Base-by-base conservation (phyloP, 1,140 invertebrate species). In the Drosophila neocordata region DNA sequence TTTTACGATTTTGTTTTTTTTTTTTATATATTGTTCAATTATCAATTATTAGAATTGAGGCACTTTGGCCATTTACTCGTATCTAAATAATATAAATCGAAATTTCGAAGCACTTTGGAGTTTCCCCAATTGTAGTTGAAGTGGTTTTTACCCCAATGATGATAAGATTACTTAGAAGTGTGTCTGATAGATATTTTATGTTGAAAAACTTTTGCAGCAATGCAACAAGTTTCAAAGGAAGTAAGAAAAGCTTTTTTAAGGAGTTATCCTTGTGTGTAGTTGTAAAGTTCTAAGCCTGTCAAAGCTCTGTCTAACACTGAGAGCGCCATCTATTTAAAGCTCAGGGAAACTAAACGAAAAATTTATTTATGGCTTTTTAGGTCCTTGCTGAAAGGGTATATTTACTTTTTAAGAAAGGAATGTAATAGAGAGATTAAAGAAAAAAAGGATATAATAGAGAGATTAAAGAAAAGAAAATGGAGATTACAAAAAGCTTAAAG, bases 291-390 rank as follows among this genome's bases (percentile, higher is more conserved):
- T 83, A 71, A 82, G 52, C 63, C 44, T 52, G 15, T 12, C 20
- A 59, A 80, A 80, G 77, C 69, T 85, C 31, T 31, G 35, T 11
- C 20, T 8, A 20, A 48, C 0, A 20, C 7, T 24, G 22, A 24
- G 11, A 57, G 56, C 81, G 81, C 82, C 81, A 70, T 75, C 81
- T 85, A 51, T 35, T 4, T 27, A 13, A 56, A 82, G 63, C 79
- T 76, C 67, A 22, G 13, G 38, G 24, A 63, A 70, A 55, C 62
- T 51, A 66, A 65, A n/a, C 53, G 1, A 20, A 48, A 34, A 31
- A 12, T 65, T 68, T 48, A 24, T 15, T 12, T 24, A 38, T 22
- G 52, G 69, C 62, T 87, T 77, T 63, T n/a, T 60, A 37, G 2
- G 41, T 48, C 41, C 41, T 48, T 48, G 41, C 15, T 20, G 3